Conservation (phyloP, 2,888 invertebrate species). For the Apotomis turbidana region DNA sequence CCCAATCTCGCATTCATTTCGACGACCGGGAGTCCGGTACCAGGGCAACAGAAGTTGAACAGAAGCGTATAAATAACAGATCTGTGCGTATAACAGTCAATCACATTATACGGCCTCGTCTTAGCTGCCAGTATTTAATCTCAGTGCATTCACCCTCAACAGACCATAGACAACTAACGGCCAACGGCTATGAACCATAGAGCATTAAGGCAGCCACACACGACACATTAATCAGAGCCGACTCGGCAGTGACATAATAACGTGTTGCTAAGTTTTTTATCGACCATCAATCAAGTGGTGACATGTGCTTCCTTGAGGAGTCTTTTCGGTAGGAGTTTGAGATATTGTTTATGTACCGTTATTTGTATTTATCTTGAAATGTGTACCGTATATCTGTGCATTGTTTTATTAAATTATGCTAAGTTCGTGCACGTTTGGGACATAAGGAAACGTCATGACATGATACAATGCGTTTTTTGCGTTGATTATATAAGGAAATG, state of each 20-base stretch:
- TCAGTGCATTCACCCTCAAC: constrained; percentile 17
- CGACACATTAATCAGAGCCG: constrained; percentile 73
- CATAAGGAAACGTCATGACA: not conserved
- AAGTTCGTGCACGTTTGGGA: not conserved
- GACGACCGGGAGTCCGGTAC: too few species aligned
- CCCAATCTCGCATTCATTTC: too few species aligned
- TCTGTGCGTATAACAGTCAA: not conserved
- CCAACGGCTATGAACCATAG: constrained; percentile 54
- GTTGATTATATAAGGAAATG: not conserved
- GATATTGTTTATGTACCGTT: constrained; percentile 17
- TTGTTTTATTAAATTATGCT: not conserved
- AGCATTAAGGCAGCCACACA: constrained; percentile 59
- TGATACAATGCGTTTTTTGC: not conserved
- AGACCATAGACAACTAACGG: constrained; percentile 53
- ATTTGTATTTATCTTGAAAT: not conserved
- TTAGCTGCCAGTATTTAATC: constrained; percentile 10
- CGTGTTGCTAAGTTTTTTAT: constrained; percentile 75
- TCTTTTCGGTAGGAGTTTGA: constrained; percentile 54
- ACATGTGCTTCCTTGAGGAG: constrained; percentile 73
- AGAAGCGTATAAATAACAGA: constrained; percentile 5
- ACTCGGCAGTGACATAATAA: constrained; percentile 75
- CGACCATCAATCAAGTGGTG: constrained; percentile 67
- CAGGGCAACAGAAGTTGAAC: not conserved
- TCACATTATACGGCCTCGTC: not conserved
- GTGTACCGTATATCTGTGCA: not conserved